Percentiles rank a stretch among this genome's conserved stretches.
Conservation (phyloP, 2,888 invertebrate species). For the Smittia aterrima region DNA sequence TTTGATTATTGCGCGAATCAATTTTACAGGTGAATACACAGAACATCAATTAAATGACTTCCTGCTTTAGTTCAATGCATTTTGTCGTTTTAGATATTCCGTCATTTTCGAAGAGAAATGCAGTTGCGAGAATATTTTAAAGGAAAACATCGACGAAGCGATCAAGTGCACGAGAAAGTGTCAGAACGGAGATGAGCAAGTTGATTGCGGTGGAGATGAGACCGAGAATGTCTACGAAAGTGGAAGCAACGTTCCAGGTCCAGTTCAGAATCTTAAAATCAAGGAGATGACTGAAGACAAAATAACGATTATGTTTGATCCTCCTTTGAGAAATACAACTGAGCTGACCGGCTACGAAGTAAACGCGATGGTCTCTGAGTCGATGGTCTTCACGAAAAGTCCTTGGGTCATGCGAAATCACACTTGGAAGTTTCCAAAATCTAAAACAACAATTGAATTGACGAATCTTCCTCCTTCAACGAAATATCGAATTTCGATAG, state of each 20-base stretch:
- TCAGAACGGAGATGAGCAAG: slow-evolving; percentile 59
- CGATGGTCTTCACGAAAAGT: slow-evolving; percentile 57
- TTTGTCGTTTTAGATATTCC: slow-evolving; percentile 23
- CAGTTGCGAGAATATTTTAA: slow-evolving; percentile 55
- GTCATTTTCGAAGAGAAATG: slow-evolving; percentile 46
- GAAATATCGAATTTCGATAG: slow-evolving; percentile 70
- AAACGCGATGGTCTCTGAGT: slow-evolving; percentile 57
- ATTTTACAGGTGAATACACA: slow-evolving; percentile 36
- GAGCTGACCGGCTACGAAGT: slow-evolving; percentile 60
- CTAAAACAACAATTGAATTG: slow-evolving; percentile 59
- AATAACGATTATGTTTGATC: slow-evolving; percentile 60
- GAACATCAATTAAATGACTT: slow-evolving; percentile 5
- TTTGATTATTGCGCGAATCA: slow-evolving; percentile 20
- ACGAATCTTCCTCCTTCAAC: slow-evolving; percentile 71
- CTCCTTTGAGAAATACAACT: slow-evolving; percentile 58
- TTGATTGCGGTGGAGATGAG: slow-evolving; percentile 65
- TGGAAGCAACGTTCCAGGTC: slow-evolving; percentile 61
- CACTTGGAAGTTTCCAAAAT: slow-evolving; percentile 62
- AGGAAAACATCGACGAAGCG: slow-evolving; percentile 54
- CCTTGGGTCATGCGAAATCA: slow-evolving; percentile 52
- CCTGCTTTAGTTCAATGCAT: not conserved
- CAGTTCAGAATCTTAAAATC: slow-evolving; percentile 63
- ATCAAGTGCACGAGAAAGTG: slow-evolving; percentile 61
- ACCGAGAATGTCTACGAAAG: slow-evolving; percentile 70
- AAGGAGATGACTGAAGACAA: slow-evolving; percentile 64